phyloP scores from a whole-genome alignment of 2,113 vertebrate genomes.

The Casuarius casuarius region DNA sequence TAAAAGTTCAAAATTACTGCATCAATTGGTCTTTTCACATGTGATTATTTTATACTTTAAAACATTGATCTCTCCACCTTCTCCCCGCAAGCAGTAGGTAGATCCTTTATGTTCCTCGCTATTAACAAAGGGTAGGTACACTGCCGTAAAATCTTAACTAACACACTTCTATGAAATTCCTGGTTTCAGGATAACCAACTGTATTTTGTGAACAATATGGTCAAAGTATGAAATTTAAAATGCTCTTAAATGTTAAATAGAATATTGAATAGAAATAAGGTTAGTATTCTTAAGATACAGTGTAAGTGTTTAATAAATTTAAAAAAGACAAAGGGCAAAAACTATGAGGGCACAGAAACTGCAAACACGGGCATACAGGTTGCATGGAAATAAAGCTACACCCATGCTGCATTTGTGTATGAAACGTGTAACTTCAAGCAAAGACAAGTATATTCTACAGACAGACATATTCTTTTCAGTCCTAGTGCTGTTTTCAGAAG shows the following conservation, averaged over 20 bases:
- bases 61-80: neutral
- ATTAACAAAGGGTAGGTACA: neutral
- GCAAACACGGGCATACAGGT: neutral
- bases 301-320: neutral
- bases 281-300: neutral
- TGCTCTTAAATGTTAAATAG: neutral
- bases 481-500: neutral
- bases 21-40: neutral
- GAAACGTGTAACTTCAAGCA: accelerated
- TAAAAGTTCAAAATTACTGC: slow-evolving; percentile 36
- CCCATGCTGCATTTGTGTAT: neutral
- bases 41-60: neutral
- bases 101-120: neutral
- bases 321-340: neutral
- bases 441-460: neutral
- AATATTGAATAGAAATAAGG: neutral
- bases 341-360: neutral
- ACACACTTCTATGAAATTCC: neutral
- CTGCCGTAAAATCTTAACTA: neutral
- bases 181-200: neutral
- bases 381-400: neutral
- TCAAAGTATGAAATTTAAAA: neutral
- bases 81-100: neutral
- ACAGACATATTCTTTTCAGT: neutral
- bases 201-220: neutral